These are phyloP conservation scores for Hemitrygon akajei DNA, from an alignment of 2,797 vertebrate genomes.

Conservation along the genomic window DNA sequence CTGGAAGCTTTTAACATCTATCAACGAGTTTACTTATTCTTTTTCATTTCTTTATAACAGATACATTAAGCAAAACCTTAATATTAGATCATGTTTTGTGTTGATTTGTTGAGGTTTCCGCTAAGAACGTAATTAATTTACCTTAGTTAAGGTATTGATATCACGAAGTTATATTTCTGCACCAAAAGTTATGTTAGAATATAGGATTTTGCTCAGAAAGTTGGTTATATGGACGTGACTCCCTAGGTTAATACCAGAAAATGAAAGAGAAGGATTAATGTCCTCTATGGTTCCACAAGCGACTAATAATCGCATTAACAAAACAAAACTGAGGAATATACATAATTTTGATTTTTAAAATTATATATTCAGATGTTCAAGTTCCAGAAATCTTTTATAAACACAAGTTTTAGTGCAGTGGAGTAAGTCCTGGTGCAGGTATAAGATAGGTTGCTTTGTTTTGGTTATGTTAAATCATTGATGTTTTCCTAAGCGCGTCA, in stretches of 20 bases:
- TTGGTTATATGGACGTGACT: neutral
- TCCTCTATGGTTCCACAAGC: neutral
- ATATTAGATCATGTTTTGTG: neutral
- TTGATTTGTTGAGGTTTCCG: neutral
- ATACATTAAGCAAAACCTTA: neutral
- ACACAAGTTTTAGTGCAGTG: neutral
- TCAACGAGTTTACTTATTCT: neutral
- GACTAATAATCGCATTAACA: neutral
- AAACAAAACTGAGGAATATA: neutral
- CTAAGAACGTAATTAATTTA: neutral
- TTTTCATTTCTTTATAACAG: neutral
- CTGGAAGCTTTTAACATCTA: neutral
- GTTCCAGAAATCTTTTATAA: neutral
- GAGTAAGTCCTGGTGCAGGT: neutral
- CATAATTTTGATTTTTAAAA: neutral
- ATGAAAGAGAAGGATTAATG: neutral
- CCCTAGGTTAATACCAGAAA: neutral
- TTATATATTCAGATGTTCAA: neutral
- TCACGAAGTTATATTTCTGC: neutral
- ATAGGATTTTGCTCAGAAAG: neutral
- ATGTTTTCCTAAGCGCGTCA: neutral
- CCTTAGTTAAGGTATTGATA: neutral
- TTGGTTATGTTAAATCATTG: neutral
- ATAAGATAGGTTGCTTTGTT: neutral
- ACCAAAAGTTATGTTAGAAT: neutral